A percentile compares a stretch with the other conserved stretches of the same genome.
Conservation (phyloP, 2,797 vertebrate species). For the Clarias laeviceps region DNA sequence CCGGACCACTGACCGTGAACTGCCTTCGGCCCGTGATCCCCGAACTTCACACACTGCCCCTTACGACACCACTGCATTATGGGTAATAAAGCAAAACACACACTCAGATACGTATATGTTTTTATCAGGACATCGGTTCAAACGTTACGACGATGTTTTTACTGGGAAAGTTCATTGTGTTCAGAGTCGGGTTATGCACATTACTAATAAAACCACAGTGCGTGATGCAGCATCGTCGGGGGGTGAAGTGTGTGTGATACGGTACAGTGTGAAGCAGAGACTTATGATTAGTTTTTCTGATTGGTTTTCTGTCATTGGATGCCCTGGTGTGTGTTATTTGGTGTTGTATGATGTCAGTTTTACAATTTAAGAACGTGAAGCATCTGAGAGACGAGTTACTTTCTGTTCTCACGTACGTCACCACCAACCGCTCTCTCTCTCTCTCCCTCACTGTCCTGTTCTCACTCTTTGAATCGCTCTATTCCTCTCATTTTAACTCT, state of each 20-base stretch:
- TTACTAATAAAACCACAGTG: neutral
- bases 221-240: neutral
- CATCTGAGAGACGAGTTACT: neutral
- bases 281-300: neutral
- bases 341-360: neutral
- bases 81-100: conserved; percentile 45
- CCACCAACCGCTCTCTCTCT: no score
- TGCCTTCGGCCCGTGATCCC: conserved; percentile 87
- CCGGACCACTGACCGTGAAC: conserved; percentile 91
- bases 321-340: neutral
- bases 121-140: neutral
- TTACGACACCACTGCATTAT: conserved; percentile 90
- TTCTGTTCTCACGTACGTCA: neutral
- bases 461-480: no score
- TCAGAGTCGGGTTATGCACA: neutral
- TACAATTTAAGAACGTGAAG: neutral
- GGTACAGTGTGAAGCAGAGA: no score
- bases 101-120: neutral
- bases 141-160: no score
- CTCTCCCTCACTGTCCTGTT: neutral
- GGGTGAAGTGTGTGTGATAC: no score
- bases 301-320: neutral
- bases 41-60: conserved; percentile 90
- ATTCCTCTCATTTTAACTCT: no score
- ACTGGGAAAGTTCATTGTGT: neutral